These are phyloP conservation scores for Orcinus orca DNA, from an alignment of 2,113 vertebrate genomes.

Conservation along the genomic window DNA sequence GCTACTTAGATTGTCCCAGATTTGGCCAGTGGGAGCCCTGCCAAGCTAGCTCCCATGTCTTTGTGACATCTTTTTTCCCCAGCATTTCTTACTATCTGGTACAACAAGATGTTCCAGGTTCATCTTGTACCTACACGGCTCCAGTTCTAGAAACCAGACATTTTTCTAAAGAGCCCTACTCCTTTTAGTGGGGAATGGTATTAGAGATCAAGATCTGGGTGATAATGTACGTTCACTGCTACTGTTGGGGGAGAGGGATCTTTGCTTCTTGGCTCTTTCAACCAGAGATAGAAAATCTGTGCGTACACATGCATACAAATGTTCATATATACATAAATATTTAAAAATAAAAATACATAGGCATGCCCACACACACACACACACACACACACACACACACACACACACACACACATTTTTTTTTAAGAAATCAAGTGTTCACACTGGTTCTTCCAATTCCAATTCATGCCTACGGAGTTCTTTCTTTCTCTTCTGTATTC, in stretches of 20 bases:
- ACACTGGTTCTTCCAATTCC: not conserved
- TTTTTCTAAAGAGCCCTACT: not conserved
- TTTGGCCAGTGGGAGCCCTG: not conserved
- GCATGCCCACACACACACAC: not conserved
- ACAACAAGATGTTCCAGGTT: not conserved
- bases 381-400: not conserved
- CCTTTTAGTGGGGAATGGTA: not conserved
- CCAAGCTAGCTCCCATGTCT: not conserved
- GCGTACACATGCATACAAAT: not conserved
- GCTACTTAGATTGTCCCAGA: not conserved
- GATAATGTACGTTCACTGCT: not conserved
- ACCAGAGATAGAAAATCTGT: not conserved
- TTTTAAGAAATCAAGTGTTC: not conserved
- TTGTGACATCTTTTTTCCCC: not conserved
- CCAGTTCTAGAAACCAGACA: not conserved
- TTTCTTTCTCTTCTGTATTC: not conserved
- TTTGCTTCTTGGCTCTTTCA: not conserved
- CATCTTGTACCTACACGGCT: not conserved
- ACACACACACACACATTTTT: not conserved
- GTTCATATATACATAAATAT: not conserved
- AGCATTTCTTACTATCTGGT: not conserved
- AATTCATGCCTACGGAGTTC: not conserved
- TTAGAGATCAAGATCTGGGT: not conserved
- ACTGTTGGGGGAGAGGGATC: not conserved
- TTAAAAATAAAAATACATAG: not conserved